phyloP scores from a whole-genome alignment of 92 coral and sea anemone genomes.

The Porites evermanni region DNA sequence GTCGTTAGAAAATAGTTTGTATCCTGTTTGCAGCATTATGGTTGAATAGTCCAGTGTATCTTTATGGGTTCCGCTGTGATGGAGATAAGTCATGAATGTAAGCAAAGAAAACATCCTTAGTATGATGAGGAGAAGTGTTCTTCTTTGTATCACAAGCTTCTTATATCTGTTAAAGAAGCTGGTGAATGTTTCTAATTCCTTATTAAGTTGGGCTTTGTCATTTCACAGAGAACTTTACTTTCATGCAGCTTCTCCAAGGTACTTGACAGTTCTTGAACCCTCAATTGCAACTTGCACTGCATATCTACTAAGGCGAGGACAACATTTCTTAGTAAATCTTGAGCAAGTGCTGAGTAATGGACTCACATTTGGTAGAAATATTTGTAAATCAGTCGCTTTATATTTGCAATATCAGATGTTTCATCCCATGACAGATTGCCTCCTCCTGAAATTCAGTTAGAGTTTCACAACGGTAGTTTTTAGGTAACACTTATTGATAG shows the following conservation, averaged over 20 bases:
- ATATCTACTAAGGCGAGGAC: conserved; percentile 7
- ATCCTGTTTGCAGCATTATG: too few species aligned
- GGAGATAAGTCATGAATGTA: too few species aligned
- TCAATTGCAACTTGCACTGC: conserved; percentile 24
- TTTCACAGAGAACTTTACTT: conserved; percentile 36
- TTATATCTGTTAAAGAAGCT: conserved; percentile 12
- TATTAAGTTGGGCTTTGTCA: conserved; percentile 20
- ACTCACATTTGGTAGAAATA: background rate
- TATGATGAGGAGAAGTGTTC: too few species aligned
- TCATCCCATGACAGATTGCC: background rate
- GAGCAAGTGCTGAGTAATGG: background rate
- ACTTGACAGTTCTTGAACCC: conserved; percentile 36
- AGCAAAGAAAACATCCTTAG: too few species aligned
- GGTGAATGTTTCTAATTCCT: conserved; percentile 35
- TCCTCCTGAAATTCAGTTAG: too few species aligned
- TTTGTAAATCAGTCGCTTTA: too few species aligned
- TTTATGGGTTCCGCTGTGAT: too few species aligned
- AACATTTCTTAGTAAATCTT: background rate
- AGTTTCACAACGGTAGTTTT: too few species aligned
- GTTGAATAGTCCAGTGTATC: too few species aligned
- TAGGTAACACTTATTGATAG: too few species aligned
- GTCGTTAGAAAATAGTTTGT: too few species aligned
- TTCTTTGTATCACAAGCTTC: too few species aligned
- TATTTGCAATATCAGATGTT: background rate
- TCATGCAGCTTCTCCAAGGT: conserved; percentile 20